Base-by-base conservation (phyloP, 2,888 invertebrate species). In the Falcaria lacertinaria region DNA sequence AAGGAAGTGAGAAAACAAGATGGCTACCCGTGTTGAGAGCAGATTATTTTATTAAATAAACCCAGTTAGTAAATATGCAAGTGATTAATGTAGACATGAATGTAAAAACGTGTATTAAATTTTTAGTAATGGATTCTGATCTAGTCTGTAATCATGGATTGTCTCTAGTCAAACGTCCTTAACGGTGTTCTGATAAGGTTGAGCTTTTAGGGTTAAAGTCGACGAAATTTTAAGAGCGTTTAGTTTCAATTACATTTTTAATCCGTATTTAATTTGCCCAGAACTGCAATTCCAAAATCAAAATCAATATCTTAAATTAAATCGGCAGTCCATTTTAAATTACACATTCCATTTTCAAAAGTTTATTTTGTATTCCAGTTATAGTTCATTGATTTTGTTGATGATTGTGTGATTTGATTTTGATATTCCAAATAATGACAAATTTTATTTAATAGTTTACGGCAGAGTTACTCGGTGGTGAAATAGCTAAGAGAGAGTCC, bases 181-280 rank as follows among this genome's bases (percentile, higher is more conserved):
- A 53, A 63, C 55, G 59, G 64, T 76, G 68, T 79, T 74, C 62
- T 68, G 62, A 56, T 46, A 69, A 75, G 74, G 63, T 73, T 80
- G 84, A 86, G 86, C 86, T 88, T 86, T 62, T 85, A 85, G 84
- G 69, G 62, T 80, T 64, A 80, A 81, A 63, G 60, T 70, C 54
- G 65, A 75, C 69, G 78, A 80, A 78, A 74, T 75, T 71, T 74
- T 66, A 45, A 50, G 43, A 48, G 4, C 45, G 42, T 44, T 50
- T 53, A 46, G 42, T 37, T 40, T 50, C 44, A 40, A 41, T 39
- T n/a, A n/a, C n/a, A n/a, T n/a, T n/a, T n/a, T n/a, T n/a, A n/a
- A n/a, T n/a, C n/a, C n/a, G n/a, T n/a, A n/a, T n/a, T n/a, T n/a
- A n/a, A n/a, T n/a, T n/a, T n/a, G n/a, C n/a, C n/a, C n/a, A n/a